These are phyloP conservation scores for Trididemnum clinides DNA, from an alignment of 23 tunicate species.

Conservation along the genomic window DNA sequence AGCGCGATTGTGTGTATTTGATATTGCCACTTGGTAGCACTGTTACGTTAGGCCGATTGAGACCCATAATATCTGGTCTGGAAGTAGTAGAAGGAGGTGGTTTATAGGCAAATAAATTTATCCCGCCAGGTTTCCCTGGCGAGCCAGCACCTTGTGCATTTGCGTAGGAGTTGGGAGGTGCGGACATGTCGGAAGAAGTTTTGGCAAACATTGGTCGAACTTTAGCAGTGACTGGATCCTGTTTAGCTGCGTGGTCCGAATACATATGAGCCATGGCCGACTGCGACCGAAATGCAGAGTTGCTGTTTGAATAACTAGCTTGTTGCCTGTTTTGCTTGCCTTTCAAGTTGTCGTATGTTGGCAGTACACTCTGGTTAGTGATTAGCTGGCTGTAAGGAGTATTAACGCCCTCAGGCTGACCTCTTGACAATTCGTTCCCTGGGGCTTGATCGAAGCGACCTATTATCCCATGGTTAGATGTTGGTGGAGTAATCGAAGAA, in stretches of 20 bases:
- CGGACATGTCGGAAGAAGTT: not conserved
- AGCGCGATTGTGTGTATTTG: slow-evolving; percentile 69
- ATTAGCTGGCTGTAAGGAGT: not conserved
- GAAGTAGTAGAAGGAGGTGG: slow-evolving; percentile 54
- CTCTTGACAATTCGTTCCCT: not conserved
- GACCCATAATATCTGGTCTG: not conserved
- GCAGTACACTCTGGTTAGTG: not conserved
- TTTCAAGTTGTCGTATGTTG: not conserved
- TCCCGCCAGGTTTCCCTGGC: slow-evolving; percentile 7
- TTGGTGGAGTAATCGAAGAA: not conserved
- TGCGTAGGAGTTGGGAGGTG: not conserved
- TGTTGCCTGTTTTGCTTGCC: not conserved
- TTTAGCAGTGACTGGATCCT: slow-evolving; percentile 74
- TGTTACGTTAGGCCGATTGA: slow-evolving; percentile 52
- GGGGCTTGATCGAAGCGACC: slow-evolving; percentile 53
- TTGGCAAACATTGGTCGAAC: slow-evolving; percentile 80
- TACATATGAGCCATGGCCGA: slow-evolving; percentile 81
- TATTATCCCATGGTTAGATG: not conserved
- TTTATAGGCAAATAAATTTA: slow-evolving; percentile 79
- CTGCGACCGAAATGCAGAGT: slow-evolving; percentile 34
- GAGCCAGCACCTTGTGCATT: not conserved
- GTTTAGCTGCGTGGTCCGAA: slow-evolving; percentile 27
- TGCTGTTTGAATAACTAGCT: not conserved
- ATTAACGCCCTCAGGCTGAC: slow-evolving; percentile 65
- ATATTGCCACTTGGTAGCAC: slow-evolving; percentile 86